A percentile compares a stretch with the other conserved stretches of the same genome.
Evolutionary conservation across 2,888 invertebrate genomes (phyloP).

Genomic region (Coenonympha arcania): DNA sequence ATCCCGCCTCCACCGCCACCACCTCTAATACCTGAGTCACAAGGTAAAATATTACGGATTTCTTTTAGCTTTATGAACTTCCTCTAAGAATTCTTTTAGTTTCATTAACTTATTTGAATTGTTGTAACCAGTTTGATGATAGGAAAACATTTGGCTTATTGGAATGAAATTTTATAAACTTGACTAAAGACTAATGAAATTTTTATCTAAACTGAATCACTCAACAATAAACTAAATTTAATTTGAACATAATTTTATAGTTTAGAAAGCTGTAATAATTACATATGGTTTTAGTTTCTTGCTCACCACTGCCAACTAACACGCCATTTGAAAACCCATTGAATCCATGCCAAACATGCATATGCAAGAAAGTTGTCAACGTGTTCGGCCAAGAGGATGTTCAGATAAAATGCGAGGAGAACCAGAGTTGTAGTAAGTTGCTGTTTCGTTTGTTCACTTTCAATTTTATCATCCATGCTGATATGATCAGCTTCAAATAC

Average conservation of each 20-base stretch:
- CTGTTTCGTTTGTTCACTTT: background rate
- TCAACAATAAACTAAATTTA: background rate
- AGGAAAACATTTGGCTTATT: too few species aligned
- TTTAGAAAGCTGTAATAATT: background rate
- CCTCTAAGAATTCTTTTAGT: background rate
- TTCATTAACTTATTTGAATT: background rate
- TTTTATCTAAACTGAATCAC: too few species aligned
- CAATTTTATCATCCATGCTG: background rate
- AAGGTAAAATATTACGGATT: constrained; percentile 25
- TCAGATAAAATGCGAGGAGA: constrained; percentile 46
- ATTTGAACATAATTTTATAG: background rate
- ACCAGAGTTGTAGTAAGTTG: constrained; percentile 47
- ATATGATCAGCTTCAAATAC: background rate
- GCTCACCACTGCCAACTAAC: constrained; percentile 49
- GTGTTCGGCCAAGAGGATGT: constrained; percentile 37
- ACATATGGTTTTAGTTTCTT: constrained; percentile 32
- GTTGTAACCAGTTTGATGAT: too few species aligned
- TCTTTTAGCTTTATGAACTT: background rate
- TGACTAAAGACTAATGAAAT: too few species aligned
- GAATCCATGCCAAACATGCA: constrained; percentile 57
- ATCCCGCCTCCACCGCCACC: constrained; percentile 18
- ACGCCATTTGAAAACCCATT: constrained; percentile 50
- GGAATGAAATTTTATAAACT: too few species aligned
- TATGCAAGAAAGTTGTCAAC: constrained; percentile 38
- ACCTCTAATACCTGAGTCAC: constrained; percentile 24